Evolutionary conservation across 2,113 vertebrate species (phyloP).

Genomic region (Mobula birostris): DNA sequence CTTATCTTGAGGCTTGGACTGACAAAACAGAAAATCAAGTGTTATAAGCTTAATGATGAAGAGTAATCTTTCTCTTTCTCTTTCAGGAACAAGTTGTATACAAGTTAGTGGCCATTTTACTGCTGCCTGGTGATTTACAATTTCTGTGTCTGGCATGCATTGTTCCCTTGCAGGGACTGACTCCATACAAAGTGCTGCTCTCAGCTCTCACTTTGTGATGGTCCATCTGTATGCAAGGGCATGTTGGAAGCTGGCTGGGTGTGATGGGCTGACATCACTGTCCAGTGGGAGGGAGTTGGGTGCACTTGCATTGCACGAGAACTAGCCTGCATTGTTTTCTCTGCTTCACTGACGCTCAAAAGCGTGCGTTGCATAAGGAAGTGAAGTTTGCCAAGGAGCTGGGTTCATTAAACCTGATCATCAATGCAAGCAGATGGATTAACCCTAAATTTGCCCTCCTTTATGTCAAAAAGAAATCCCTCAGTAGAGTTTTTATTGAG

Average conservation of each 20-base stretch:
- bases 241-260: conserved; percentile 50
- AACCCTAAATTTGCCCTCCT: neutral
- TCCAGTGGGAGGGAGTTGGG: conserved; percentile 28
- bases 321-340: conserved; percentile 43
- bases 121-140: conserved; percentile 53
- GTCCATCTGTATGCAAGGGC: conserved; percentile 39
- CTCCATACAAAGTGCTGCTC: neutral
- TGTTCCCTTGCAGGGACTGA: conserved; percentile 41
- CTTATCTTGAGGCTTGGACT: neutral
- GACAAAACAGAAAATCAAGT: neutral
- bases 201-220: neutral
- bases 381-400: neutral
- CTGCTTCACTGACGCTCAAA: neutral
- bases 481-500: neutral
- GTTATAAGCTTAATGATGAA: neutral
- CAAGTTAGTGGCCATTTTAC: conserved; percentile 67
- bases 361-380: neutral
- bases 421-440: neutral
- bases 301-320: conserved; percentile 40
- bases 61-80: conserved; percentile 41
- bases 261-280: conserved; percentile 48
- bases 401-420: neutral
- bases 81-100: conserved; percentile 61
- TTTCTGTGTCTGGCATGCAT: conserved; percentile 60
- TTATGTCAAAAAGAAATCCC: neutral